These are phyloP conservation scores for Neogale vison DNA, from an alignment of 2,113 vertebrate genomes.

Conservation along the genomic window DNA sequence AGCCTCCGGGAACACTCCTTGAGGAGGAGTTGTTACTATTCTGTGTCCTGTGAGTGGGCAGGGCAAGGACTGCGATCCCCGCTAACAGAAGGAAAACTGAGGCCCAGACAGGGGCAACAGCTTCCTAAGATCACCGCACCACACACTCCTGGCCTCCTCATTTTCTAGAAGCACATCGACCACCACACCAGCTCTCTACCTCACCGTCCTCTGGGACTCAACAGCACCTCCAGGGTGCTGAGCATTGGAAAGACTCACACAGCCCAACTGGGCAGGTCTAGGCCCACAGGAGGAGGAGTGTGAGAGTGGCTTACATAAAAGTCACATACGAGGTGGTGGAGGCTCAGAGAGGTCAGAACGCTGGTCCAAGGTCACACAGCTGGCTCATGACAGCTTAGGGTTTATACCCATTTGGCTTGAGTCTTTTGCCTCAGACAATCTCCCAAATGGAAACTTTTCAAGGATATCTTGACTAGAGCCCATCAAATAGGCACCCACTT, in stretches of 20 bases:
- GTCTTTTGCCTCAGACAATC: background rate
- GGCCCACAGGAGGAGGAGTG: background rate
- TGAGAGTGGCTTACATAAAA: background rate
- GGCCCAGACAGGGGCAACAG: background rate
- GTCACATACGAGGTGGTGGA: background rate
- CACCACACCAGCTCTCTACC: background rate
- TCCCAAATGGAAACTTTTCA: background rate
- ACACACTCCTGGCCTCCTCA: background rate
- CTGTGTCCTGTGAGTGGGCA: background rate
- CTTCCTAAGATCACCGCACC: background rate
- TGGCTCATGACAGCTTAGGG: background rate
- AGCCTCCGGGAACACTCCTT: background rate
- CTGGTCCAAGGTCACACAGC: background rate
- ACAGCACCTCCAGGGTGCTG: background rate
- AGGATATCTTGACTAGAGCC: background rate
- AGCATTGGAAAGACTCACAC: fast-evolving
- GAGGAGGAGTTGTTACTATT: background rate
- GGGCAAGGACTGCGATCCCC: background rate
- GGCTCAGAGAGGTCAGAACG: background rate
- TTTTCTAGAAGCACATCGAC: background rate
- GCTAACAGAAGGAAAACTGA: background rate
- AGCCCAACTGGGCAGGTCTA: background rate
- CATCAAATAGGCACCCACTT: background rate
- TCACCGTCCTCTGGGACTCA: background rate
- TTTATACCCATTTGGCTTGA: background rate